Conservation (phyloP, 2,888 invertebrate species). For the Lomographa bimaculata region DNA sequence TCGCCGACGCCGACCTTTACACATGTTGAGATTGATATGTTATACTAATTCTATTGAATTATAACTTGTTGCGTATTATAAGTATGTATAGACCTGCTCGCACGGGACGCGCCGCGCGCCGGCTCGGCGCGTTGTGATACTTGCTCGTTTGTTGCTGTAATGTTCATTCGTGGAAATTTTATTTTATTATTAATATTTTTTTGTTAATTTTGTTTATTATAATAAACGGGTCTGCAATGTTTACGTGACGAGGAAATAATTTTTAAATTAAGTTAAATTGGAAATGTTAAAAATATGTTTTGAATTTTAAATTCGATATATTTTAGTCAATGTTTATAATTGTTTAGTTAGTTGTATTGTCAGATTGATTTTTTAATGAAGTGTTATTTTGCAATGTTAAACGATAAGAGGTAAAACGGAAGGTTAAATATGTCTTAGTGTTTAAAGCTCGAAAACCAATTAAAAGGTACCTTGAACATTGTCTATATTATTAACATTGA, state of each 20-base stretch:
- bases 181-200: conserved; percentile 69
- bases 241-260: conserved; percentile 68
- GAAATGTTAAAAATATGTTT: conserved; percentile 64
- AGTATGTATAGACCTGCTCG: conserved; percentile 51
- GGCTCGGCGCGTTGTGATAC: conserved; percentile 17
- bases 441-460: conserved; percentile 81
- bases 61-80: conserved; percentile 81
- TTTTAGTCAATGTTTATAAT: conserved; percentile 79
- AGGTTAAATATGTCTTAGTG: conserved; percentile 80
- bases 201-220: conserved; percentile 79
- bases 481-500: conserved; percentile 84
- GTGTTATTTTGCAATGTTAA: conserved; percentile 80
- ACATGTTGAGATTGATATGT: conserved; percentile 83
- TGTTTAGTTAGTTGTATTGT: conserved; percentile 69
- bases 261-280: conserved; percentile 70
- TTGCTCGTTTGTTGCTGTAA: conserved; percentile 64
- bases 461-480: conserved; percentile 83
- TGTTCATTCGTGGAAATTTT: conserved; percentile 68
- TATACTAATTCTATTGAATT: conserved; percentile 83
- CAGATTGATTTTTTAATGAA: conserved; percentile 70
- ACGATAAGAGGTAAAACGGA: conserved; percentile 71
- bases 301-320: conserved; percentile 78
- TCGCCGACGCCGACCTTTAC: conserved; percentile 70
- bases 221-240: conserved; percentile 80
- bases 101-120: conserved; percentile 16